Conservation (phyloP, 2,888 invertebrate species). For the Acronicta alni region DNA sequence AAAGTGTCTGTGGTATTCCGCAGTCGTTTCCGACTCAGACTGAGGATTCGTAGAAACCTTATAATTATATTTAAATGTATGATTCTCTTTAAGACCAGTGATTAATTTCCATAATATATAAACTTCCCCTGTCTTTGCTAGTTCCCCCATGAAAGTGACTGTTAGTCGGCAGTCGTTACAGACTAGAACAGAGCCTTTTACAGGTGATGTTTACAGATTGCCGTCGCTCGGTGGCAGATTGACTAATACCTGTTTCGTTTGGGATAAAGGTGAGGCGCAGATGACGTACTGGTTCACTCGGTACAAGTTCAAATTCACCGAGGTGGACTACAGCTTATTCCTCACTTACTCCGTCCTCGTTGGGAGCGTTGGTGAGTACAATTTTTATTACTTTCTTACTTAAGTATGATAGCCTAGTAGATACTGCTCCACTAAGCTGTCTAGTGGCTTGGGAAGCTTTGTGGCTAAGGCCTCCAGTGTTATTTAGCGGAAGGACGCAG, state of each 20-base stretch:
- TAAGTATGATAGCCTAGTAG: too few relatives aligned
- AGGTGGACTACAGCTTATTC: conserved; percentile 89
- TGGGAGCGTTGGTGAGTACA: conserved; percentile 87
- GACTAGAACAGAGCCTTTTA: conserved; percentile 65
- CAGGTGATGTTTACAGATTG: conserved; percentile 76
- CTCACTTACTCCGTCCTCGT: conserved; percentile 88
- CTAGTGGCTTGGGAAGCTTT: too few relatives aligned
- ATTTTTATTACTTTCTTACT: conserved; percentile 11
- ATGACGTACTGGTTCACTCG: conserved; percentile 89
- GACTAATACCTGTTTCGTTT: conserved; percentile 83
- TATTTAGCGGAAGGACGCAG: too few relatives aligned
- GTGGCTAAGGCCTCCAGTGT: too few relatives aligned
- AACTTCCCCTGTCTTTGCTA: too few relatives aligned
- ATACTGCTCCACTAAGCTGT: too few relatives aligned
- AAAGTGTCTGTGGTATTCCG: too few relatives aligned
- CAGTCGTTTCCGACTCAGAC: too few relatives aligned
- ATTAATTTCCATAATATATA: too few relatives aligned
- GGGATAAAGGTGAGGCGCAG: conserved; percentile 88
- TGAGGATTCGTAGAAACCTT: too few relatives aligned
- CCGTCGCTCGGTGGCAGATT: conserved; percentile 64
- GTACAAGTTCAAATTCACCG: conserved; percentile 89
- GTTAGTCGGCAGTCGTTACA: conserved; percentile 17
- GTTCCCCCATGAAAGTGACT: not conserved
- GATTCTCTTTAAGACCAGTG: too few relatives aligned
- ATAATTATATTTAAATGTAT: too few relatives aligned